Conservation (phyloP, 1,140 invertebrate genomes). For the Lasioglossum albipes region DNA sequence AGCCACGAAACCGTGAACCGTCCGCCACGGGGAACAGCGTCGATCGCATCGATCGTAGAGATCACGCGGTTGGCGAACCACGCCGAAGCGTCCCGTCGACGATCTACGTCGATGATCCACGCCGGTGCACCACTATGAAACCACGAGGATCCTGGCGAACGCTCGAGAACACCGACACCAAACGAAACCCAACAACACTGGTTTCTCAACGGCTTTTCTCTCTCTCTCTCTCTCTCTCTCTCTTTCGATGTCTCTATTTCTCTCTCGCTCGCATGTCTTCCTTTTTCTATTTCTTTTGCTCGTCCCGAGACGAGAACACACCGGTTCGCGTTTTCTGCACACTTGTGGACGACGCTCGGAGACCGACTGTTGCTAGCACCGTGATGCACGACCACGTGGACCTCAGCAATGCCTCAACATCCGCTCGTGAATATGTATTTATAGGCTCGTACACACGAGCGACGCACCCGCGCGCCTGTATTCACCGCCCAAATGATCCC, state of each 20-base stretch:
- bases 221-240: background rate
- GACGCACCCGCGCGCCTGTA: background rate
- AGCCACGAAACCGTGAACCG: no score
- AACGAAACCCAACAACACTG: no score
- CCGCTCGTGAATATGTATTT: conserved; percentile 58
- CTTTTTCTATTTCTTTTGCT: conserved; percentile 1
- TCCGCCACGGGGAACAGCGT: no score
- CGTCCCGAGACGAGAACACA: conserved; percentile 17
- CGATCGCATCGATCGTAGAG: no score
- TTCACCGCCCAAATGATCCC: background rate
- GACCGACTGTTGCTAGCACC: conserved; percentile 68
- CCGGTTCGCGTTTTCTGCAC: conserved; percentile 51
- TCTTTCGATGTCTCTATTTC: conserved; percentile 4
- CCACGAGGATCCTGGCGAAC: no score
- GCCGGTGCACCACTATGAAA: no score
- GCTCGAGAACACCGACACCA: no score
- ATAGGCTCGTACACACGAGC: conserved; percentile 28
- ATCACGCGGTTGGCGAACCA: no score
- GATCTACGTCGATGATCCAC: no score
- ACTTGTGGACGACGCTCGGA: conserved; percentile 62
- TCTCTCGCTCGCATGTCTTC: conserved; percentile 17
- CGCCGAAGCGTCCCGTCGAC: no score
- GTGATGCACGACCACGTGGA: conserved; percentile 68
- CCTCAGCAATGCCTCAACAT: conserved; percentile 57
- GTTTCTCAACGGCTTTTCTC: background rate